phyloP scores from a whole-genome alignment of 1,140 invertebrate genomes.

The Megalopta genalis region DNA sequence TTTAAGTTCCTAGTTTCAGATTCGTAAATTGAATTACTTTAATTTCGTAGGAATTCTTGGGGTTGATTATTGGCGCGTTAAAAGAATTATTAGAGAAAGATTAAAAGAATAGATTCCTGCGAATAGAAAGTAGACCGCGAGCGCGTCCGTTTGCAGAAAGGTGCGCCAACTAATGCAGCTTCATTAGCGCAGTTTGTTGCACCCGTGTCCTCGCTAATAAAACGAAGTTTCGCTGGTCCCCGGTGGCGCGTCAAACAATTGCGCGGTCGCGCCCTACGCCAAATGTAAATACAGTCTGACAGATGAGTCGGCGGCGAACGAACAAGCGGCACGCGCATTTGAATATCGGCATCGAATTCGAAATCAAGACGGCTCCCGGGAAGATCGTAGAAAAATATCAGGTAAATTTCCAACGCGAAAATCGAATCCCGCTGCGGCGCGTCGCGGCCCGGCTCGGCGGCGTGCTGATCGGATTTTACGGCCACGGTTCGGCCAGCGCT shows the following conservation, averaged over 20 bases:
- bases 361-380: not conserved
- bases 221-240: no score
- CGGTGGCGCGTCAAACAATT: not conserved
- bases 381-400: not conserved
- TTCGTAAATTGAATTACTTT: no score
- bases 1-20: no score
- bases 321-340: not conserved
- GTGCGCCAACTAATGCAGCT: no score
- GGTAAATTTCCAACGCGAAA: conserved; percentile 2
- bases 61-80: no score
- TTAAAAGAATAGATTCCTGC: no score
- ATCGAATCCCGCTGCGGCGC: conserved; percentile 5
- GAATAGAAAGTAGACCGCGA: no score
- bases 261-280: not conserved
- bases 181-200: no score
- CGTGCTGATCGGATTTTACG: conserved; percentile 2
- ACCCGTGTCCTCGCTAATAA: no score
- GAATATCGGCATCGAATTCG: not conserved
- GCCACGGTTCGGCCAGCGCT: not conserved
- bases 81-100: no score
- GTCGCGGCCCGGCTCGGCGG: not conserved
- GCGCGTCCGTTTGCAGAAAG: no score
- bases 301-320: not conserved
- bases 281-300: not conserved
- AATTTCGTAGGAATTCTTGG: no score